Evolutionary conservation across 2,797 vertebrate species (phyloP), one percentile per base, ranked within the genome.

Genomic region (Acestrorhynchus altus): DNA sequence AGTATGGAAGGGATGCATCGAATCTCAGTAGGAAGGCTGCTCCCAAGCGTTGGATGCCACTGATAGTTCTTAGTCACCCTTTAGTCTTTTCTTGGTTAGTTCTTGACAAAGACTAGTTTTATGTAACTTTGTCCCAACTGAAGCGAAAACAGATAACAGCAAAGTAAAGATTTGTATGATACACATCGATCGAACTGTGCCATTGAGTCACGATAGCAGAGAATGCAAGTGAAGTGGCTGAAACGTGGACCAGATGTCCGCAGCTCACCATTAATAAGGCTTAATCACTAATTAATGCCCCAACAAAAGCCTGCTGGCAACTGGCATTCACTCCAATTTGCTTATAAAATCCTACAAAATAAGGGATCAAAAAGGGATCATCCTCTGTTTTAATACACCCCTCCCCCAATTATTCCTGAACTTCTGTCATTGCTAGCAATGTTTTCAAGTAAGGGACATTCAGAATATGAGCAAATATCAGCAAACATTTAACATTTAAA

Each of bases 271-370:
- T 90, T 88, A 91, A 89, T 86, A 63, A 87, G 68, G 78, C 78
- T 82, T 91, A 90, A 90, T 90, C 83, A 83, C 87, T 87, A 88
- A 90, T 90, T 87, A 86, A 61, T 39, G 84, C 84, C 46, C 80
- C 89, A 84, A 90, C 78, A 79, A 89, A 82, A 74, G 4, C 78
- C 75, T 18, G 72, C 78, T 87, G 85, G 84, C 83, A 67, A 82
- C 76, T 81, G 67, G 20, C 73, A 66, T 20, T 39, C 49, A 51
- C 42, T 52, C 63, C 47, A 76, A 57, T 31, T 71, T 47, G 20
- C 40, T 51, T 65, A n/a, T 42, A 40, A 20, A 49, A 57, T 63
- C 28, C 35, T 28, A 6, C 28, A 40, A 52, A 78, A 78, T 18
- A 51, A 72, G 12, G 44, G 24, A 49, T 68, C n/a, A 68, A 28